phyloP scores from a whole-genome alignment of 2,888 invertebrate species.

The Hermaeophaga mercurialis region DNA sequence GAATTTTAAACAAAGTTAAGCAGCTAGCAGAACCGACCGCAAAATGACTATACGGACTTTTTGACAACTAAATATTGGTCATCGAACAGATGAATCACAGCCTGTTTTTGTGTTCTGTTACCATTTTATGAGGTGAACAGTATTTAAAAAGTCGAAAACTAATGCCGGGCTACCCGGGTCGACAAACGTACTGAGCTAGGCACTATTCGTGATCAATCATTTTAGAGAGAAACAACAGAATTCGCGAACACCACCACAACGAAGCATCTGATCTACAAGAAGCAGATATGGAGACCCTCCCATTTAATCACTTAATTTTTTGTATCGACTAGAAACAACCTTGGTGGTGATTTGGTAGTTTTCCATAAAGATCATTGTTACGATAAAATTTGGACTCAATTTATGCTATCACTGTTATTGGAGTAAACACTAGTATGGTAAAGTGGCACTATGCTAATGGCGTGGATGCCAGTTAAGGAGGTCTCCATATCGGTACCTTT shows the following conservation, averaged over 20 bases:
- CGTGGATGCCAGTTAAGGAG: too few species aligned
- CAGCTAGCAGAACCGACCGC: slow-evolving; percentile 47
- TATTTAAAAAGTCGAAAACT: slow-evolving; percentile 45
- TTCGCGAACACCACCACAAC: slow-evolving; percentile 13
- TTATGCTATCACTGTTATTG: too few species aligned
- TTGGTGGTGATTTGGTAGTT: too few species aligned
- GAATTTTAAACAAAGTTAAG: slow-evolving; percentile 37
- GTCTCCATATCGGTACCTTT: too few species aligned
- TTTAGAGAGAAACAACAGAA: slow-evolving; percentile 25
- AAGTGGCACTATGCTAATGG: too few species aligned
- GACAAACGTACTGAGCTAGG: slow-evolving; percentile 55
- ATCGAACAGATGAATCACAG: slow-evolving; percentile 61
- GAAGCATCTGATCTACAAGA: background rate
- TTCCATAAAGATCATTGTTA: too few species aligned
- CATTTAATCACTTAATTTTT: too few species aligned
- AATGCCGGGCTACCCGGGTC: slow-evolving; percentile 38
- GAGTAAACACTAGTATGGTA: too few species aligned
- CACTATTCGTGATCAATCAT: slow-evolving; percentile 44
- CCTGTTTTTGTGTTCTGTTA: slow-evolving; percentile 60
- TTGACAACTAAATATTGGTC: slow-evolving; percentile 59
- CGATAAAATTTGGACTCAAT: too few species aligned
- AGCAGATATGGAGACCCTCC: background rate
- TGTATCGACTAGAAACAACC: too few species aligned
- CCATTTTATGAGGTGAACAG: slow-evolving; percentile 41
- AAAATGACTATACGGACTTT: slow-evolving; percentile 51